Evolutionary conservation across 1,140 invertebrate genomes (phyloP).

Genomic region (Tetragnatha versicolor): DNA sequence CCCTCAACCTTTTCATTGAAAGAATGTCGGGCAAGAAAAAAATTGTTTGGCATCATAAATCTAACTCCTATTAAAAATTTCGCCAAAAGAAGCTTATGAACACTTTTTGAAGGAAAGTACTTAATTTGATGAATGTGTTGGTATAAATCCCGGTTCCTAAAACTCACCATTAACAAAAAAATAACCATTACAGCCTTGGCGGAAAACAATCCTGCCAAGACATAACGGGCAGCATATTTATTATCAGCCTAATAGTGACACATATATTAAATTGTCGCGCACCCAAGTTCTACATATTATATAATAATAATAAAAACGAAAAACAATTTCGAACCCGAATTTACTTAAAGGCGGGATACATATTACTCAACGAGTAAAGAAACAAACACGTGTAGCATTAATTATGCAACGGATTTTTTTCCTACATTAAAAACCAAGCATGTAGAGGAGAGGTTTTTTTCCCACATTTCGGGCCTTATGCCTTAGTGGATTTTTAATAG

Average conservation of each 20-base stretch:
- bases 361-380: constrained; percentile 10
- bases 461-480: neutral
- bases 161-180: neutral
- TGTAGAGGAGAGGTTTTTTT: neutral
- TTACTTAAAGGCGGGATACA: constrained; percentile 12
- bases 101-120: too few species aligned
- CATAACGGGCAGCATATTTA: neutral
- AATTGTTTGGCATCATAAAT: too few species aligned
- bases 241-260: neutral
- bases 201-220: neutral
- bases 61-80: too few species aligned
- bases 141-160: neutral
- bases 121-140: too few species aligned
- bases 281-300: too few species aligned
- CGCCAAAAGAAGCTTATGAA: too few species aligned
- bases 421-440: neutral
- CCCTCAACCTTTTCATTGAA: too few species aligned
- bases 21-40: too few species aligned
- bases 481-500: constrained; percentile 36
- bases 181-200: neutral
- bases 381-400: constrained; percentile 23
- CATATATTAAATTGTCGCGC: constrained; percentile 1
- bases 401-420: neutral
- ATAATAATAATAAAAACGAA: too few species aligned
- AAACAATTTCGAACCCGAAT: constrained; percentile 3